Evolutionary conservation across 2,113 vertebrate genomes (phyloP).

Genomic region (Pleuronectes platessa): DNA sequence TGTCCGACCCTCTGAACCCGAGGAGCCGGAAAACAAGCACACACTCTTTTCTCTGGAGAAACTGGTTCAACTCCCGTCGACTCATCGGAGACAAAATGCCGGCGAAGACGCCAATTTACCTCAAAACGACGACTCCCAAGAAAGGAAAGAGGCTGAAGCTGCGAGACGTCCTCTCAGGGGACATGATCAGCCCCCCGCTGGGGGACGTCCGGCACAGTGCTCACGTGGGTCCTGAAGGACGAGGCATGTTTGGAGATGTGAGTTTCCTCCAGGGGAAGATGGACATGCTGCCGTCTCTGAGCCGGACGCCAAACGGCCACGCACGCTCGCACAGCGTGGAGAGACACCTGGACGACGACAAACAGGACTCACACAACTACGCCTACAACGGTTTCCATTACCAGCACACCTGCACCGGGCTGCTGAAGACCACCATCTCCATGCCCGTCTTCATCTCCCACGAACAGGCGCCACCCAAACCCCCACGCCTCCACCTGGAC

Average conservation of each 20-base stretch:
- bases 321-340: constrained; percentile 69
- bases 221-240: constrained; percentile 82
- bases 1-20: not conserved
- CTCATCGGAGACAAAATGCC: constrained; percentile 78
- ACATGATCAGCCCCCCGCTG: constrained; percentile 88
- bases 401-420: constrained; percentile 50
- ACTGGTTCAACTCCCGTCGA: not conserved
- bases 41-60: not conserved
- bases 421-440: constrained; percentile 83
- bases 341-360: constrained; percentile 32
- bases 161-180: constrained; percentile 84
- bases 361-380: constrained; percentile 54
- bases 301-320: constrained; percentile 53
- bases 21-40: not conserved
- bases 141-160: constrained; percentile 83
- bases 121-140: constrained; percentile 85
- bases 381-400: constrained; percentile 68
- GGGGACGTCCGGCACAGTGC: constrained; percentile 87
- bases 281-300: constrained; percentile 79
- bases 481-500: constrained; percentile 84
- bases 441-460: constrained; percentile 81
- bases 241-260: constrained; percentile 86
- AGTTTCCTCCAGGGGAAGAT: constrained; percentile 85
- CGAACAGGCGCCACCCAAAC: constrained; percentile 86
- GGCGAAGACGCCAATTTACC: constrained; percentile 87